These are phyloP conservation scores for Toxotes jaculatrix DNA, from an alignment of 2,113 vertebrate genomes.

Conservation along the genomic window DNA sequence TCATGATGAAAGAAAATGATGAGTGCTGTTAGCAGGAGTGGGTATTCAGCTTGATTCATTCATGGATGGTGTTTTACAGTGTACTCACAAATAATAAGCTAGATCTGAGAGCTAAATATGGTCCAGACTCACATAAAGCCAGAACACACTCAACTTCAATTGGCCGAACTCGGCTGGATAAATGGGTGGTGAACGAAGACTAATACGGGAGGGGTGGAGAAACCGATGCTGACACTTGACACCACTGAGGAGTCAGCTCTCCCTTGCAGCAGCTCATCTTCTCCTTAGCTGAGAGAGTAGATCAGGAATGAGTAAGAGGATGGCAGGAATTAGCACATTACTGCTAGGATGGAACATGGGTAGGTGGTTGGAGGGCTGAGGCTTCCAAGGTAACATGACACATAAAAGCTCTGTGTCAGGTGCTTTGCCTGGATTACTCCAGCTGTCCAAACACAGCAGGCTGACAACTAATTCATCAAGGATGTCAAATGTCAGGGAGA, in stretches of 20 bases:
- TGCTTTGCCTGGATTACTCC: neutral
- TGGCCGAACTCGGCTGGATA: neutral
- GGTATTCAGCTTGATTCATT: too few species aligned
- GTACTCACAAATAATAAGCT: neutral
- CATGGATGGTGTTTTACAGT: neutral
- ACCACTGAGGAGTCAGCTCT: neutral
- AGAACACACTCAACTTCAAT: neutral
- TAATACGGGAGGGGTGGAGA: neutral
- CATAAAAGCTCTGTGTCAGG: too few species aligned
- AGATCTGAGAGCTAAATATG: neutral
- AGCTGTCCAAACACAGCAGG: too few species aligned
- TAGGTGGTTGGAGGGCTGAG: neutral
- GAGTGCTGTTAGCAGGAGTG: too few species aligned
- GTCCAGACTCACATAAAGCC: neutral
- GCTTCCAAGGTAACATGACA: neutral
- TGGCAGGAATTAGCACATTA: neutral
- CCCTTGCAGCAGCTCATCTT: neutral
- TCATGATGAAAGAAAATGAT: too few species aligned
- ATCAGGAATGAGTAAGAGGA: conserved; percentile 1
- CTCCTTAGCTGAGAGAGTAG: neutral
- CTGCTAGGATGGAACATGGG: neutral
- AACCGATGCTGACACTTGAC: conserved; percentile 1
- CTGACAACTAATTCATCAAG: neutral
- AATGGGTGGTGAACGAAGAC: neutral
- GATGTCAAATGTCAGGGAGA: too few species aligned